Percentiles rank a stretch among this genome's conserved stretches.
Conservation (phyloP, 2,113 vertebrate genomes). For the Meleagris gallopavo region DNA sequence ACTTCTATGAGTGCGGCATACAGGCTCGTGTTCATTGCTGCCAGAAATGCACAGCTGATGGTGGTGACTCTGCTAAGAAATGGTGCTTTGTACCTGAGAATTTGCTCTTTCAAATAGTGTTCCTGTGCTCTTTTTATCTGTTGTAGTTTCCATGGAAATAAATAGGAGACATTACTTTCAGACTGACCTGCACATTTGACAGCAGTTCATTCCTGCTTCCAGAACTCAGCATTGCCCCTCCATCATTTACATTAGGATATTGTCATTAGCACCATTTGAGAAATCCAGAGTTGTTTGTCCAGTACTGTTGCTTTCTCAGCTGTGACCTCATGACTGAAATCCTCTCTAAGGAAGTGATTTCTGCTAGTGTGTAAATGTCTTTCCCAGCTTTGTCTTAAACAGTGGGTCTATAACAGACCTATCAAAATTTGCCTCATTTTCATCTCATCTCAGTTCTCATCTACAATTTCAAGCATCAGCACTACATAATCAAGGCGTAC, state of each 20-base stretch:
- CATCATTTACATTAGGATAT: background rate
- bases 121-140: no score
- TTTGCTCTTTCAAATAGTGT: no score
- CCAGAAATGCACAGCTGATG: no score
- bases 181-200: background rate
- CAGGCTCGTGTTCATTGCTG: no score
- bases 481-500: background rate
- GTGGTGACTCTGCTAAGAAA: no score
- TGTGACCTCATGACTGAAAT: background rate
- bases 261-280: background rate
- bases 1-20: no score
- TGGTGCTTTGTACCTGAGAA: no score
- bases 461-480: background rate
- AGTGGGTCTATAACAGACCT: no score
- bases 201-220: background rate
- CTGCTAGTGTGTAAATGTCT: background rate
- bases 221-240: background rate
- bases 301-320: background rate
- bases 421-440: background rate
- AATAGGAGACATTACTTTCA: no score
- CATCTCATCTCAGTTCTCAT: fast-evolving
- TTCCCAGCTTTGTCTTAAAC: background rate
- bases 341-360: background rate
- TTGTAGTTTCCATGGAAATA: no score
- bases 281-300: background rate